Percentiles rank a stretch among this genome's conserved stretches.
Conservation (phyloP, 2,113 vertebrate genomes). For the Hucho hucho region DNA sequence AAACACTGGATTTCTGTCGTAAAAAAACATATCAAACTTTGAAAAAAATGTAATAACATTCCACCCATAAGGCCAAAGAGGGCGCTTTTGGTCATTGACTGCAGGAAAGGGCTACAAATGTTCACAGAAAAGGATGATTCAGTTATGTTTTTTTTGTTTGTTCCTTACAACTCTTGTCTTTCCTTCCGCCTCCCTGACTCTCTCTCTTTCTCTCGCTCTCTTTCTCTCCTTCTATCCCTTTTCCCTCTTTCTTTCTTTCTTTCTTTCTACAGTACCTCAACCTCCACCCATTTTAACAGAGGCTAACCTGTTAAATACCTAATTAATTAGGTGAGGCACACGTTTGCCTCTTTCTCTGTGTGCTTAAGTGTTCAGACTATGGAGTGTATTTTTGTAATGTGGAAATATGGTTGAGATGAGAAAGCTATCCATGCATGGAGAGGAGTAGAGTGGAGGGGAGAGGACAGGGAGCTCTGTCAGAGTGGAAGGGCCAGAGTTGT, state of each 20-base stretch:
- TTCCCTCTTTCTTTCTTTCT: constrained; percentile 17
- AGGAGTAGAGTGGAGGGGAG: constrained; percentile 35
- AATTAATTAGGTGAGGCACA: constrained; percentile 69
- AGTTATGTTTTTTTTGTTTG: constrained; percentile 53
- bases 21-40: too few species aligned
- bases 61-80: too few species aligned
- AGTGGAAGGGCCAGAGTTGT: constrained; percentile 88
- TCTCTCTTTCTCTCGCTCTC: too few species aligned
- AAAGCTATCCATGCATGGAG: constrained; percentile 54
- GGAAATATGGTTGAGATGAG: constrained; percentile 59
- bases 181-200: neutral
- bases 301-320: constrained; percentile 76
- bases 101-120: constrained; percentile 6
- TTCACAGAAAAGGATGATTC: constrained; percentile 8
- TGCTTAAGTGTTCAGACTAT: constrained; percentile 58
- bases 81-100: too few species aligned
- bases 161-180: constrained; percentile 28
- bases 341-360: constrained; percentile 58
- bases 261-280: constrained; percentile 51
- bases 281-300: constrained; percentile 72
- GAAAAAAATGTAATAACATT: too few species aligned
- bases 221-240: neutral
- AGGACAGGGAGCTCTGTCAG: constrained; percentile 61
- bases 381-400: constrained; percentile 55
- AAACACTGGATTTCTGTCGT: too few species aligned